A percentile compares a stretch with the other conserved stretches of the same genome.
phyloP scores from a whole-genome alignment of 2,113 vertebrate species.

The Gobio gobio region DNA sequence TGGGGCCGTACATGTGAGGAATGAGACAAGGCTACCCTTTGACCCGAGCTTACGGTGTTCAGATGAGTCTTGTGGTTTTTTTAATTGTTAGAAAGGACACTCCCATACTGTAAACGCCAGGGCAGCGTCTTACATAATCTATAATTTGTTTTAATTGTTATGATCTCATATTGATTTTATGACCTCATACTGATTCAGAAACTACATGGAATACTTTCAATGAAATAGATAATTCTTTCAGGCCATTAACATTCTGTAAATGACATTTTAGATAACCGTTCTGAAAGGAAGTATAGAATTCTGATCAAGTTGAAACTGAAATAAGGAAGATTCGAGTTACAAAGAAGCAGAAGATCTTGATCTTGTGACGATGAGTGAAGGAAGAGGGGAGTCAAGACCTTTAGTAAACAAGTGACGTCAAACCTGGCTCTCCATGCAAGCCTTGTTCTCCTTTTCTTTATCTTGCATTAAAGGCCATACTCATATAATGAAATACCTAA shows the following conservation, averaged over 20 bases:
- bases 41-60: constrained; percentile 19
- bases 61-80: background rate
- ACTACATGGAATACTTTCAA: background rate
- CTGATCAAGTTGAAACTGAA: constrained; percentile 2
- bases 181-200: background rate
- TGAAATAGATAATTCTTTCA: background rate
- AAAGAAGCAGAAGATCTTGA: background rate
- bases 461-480: background rate
- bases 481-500: background rate
- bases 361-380: background rate
- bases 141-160: background rate
- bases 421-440: background rate
- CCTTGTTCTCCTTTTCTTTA: background rate
- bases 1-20: background rate
- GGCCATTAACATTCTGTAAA: background rate
- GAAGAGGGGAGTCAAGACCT: background rate
- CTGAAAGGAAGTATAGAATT: background rate
- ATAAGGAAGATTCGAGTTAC: background rate
- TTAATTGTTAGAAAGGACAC: background rate
- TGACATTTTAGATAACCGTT: background rate
- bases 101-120: background rate
- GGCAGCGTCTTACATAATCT: background rate
- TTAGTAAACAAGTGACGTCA: background rate
- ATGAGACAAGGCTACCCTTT: background rate
- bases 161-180: background rate